A percentile compares a stretch with the other conserved stretches of the same genome.
Conservation (phyloP, 2,888 invertebrate genomes). For the Drosophila mulleri region DNA sequence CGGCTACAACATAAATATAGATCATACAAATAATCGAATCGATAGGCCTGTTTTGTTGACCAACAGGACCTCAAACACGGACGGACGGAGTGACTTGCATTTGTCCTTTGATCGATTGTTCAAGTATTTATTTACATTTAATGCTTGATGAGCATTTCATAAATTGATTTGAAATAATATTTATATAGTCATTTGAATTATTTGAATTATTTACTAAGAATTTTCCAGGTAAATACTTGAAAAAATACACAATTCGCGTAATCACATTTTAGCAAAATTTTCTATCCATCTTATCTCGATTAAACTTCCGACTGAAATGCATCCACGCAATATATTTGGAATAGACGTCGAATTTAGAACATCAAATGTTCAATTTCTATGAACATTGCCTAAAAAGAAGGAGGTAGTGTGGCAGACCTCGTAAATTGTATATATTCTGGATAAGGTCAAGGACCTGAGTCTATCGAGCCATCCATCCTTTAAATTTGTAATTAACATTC, state of each 20-base stretch:
- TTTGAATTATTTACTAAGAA: not conserved
- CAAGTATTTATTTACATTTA: slow-evolving; percentile 20
- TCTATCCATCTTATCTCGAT: not conserved
- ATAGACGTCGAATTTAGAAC: not conserved
- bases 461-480: too few species aligned
- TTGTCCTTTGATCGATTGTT: slow-evolving; percentile 19
- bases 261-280: not conserved
- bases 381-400: not conserved
- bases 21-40: slow-evolving; percentile 35
- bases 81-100: slow-evolving; percentile 35
- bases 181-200: not conserved
- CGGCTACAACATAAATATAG: slow-evolving; percentile 14
- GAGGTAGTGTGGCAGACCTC: not conserved
- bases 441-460: too few species aligned
- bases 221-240: not conserved
- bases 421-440: too few species aligned
- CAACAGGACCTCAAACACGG: slow-evolving; percentile 6
- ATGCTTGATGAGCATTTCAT: slow-evolving; percentile 13
- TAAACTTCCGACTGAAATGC: not conserved
- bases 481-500: too few species aligned
- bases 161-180: slow-evolving; percentile 12
- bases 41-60: slow-evolving; percentile 18
- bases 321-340: not conserved
- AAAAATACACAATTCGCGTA: too few species aligned
- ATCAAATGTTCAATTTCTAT: not conserved